Conservation (phyloP, 2,797 vertebrate species). For the Centropyge bicolor region DNA sequence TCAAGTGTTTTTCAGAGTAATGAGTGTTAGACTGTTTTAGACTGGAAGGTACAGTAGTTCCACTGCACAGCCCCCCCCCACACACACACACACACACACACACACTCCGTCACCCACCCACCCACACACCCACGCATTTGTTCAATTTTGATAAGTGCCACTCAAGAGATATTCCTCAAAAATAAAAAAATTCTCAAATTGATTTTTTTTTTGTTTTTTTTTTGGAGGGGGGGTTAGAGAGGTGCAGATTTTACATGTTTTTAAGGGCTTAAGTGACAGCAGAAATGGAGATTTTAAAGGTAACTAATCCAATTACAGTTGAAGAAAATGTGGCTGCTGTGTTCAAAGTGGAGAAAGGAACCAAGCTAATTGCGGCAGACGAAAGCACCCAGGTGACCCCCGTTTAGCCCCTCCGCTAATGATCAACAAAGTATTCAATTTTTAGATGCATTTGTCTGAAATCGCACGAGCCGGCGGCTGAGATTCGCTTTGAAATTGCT, state of each 20-base stretch:
- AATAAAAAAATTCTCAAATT: conserved; percentile 44
- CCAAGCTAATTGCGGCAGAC: conserved; percentile 44
- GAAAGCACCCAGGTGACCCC: conserved; percentile 20
- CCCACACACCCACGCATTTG: conserved; percentile 45
- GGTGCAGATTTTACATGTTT: conserved; percentile 49
- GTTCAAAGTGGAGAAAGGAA: conserved; percentile 37
- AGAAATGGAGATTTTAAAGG: conserved; percentile 53
- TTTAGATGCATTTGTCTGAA: conserved; percentile 22
- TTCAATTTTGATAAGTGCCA: conserved; percentile 71
- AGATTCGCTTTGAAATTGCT: conserved; percentile 16
- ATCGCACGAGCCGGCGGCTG: neutral
- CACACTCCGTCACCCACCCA: conserved; percentile 4
- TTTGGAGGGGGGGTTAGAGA: conserved; percentile 17
- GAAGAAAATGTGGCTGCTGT: conserved; percentile 25
- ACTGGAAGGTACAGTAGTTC: conserved; percentile 53
- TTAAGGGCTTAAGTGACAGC: conserved; percentile 40
- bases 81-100: too few relatives aligned
- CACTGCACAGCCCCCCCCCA: conserved; percentile 32
- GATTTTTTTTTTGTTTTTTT: conserved; percentile 17
- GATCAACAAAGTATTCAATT: conserved; percentile 28
- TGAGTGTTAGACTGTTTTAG: conserved; percentile 60
- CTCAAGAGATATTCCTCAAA: conserved; percentile 56
- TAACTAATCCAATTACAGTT: conserved; percentile 62
- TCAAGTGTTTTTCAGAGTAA: conserved; percentile 70
- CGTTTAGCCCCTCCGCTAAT: conserved; percentile 29